Conservation (phyloP, 2,113 vertebrate genomes). For the Ellobius talpinus region DNA sequence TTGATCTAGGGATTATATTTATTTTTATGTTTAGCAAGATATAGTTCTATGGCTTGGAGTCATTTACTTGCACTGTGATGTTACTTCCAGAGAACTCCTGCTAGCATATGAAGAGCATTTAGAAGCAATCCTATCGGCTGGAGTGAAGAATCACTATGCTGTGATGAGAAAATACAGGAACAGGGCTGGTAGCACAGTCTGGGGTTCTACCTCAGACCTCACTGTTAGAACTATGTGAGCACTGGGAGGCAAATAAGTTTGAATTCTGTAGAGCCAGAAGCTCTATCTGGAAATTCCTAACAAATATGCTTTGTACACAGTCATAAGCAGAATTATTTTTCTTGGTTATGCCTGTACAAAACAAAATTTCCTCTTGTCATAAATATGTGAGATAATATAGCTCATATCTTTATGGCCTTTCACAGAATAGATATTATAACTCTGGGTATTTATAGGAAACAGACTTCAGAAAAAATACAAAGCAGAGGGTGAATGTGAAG, state of each 20-base stretch:
- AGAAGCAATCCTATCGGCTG: neutral
- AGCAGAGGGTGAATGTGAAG: neutral
- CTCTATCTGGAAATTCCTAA: constrained; percentile 3
- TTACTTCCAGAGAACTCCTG: neutral
- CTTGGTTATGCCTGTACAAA: neutral
- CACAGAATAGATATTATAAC: neutral
- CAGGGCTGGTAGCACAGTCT: neutral
- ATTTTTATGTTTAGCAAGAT: constrained; percentile 9
- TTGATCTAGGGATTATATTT: neutral
- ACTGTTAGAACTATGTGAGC: neutral
- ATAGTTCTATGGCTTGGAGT: neutral
- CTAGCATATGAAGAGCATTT: neutral
- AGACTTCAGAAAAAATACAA: neutral
- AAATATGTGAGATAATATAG: neutral
- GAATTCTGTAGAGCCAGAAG: neutral
- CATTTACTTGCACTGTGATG: neutral
- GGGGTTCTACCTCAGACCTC: neutral
- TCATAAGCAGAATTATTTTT: neutral
- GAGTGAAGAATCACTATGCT: neutral
- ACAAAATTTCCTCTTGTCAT: neutral
- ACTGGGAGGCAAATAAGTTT: neutral
- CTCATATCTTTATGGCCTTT: neutral
- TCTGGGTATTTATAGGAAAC: neutral
- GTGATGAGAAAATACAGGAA: neutral
- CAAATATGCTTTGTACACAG: neutral